Base-by-base conservation (phyloP, 2,797 vertebrate genomes). In the Epinephelus coioides region DNA sequence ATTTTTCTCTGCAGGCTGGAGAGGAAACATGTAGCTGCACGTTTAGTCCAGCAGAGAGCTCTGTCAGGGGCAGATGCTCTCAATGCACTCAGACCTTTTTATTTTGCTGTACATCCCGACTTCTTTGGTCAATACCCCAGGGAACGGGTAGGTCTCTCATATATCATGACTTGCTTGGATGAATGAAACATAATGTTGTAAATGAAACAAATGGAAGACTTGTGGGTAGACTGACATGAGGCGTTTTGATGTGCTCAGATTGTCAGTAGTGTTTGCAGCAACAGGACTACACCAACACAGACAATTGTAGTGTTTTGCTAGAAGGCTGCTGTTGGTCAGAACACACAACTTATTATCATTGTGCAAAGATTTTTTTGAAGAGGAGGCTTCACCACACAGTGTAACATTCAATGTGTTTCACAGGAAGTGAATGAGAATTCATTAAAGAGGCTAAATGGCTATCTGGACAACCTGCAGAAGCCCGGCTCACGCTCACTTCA, bases 391-490 rank as follows among this genome's bases (percentile, higher is more conserved):
- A 53, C 17, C 8, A 14, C 18, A 21, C 6, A 14, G 2, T 6
- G 1, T 66, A 19, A 57, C 21, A 19, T 69, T 23, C 47, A 17
- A 51, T 78, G 12, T 68, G 61, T 46, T 76, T 55, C 64, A 61
- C 89, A 99, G 98, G 97, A 97, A 88, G 95, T 99, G 84, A 99
- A 99, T 94, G 98, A 99, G 94, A 98, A 98, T 91, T 99, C 98
- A 23, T 93, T 99, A 51, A 98, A 99, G 94, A 96, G 95, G 81
- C 92, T 99, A 81, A 99, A 97, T 90, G 97, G 96, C 49, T 99
- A 98, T 84, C 94, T 99, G 91, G 97, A 99, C 83, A 97, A 95
- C 86, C 93, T 99, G 23, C 97, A 99, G 90, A 98, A 97, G 87
- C 96, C 97, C 3, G 96, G 96, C 17, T 90, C 91, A 49, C 89